A percentile compares a stretch with the other conserved stretches of the same genome.
phyloP scores from a whole-genome alignment of 2,888 invertebrate genomes.

The Drosophila demipolita region DNA sequence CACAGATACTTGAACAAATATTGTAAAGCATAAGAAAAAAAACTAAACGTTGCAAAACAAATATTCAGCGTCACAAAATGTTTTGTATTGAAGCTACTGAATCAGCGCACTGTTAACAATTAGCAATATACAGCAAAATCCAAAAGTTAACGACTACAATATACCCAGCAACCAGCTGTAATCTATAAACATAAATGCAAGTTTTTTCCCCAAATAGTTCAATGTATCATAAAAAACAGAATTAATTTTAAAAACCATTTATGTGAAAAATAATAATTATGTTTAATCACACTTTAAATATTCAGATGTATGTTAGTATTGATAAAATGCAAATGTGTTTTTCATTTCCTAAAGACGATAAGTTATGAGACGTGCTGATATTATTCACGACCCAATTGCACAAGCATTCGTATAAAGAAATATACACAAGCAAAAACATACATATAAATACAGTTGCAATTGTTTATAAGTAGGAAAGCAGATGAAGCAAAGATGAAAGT shows the following conservation, averaged over 20 bases:
- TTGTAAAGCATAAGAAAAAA: slow-evolving; percentile 9
- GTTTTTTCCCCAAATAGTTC: not conserved
- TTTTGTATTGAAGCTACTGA: slow-evolving; percentile 7
- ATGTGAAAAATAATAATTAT: not conserved
- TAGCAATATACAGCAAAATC: not conserved
- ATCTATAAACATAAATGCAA: not conserved
- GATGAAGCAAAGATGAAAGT: slow-evolving; percentile 12
- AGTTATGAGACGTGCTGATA: slow-evolving; percentile 15
- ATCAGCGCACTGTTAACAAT: slow-evolving; percentile 19
- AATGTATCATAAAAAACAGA: not conserved
- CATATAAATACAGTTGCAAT: slow-evolving; percentile 13
- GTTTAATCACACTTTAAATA: not conserved
- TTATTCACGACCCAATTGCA: slow-evolving; percentile 23
- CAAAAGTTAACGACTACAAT: not conserved
- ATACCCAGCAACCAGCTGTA: not conserved
- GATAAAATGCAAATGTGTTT: not conserved
- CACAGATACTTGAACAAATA: slow-evolving; percentile 16
- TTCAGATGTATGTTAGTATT: not conserved
- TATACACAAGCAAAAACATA: not conserved
- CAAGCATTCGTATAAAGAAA: slow-evolving; percentile 1
- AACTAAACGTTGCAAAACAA: slow-evolving; percentile 22
- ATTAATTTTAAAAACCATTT: not conserved
- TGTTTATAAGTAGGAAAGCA: slow-evolving; percentile 28
- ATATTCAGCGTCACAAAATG: slow-evolving; percentile 53
- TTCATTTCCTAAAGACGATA: slow-evolving; percentile 38